Base-by-base conservation (phyloP, 2,113 vertebrate genomes). In the Dicaeum eximium region DNA sequence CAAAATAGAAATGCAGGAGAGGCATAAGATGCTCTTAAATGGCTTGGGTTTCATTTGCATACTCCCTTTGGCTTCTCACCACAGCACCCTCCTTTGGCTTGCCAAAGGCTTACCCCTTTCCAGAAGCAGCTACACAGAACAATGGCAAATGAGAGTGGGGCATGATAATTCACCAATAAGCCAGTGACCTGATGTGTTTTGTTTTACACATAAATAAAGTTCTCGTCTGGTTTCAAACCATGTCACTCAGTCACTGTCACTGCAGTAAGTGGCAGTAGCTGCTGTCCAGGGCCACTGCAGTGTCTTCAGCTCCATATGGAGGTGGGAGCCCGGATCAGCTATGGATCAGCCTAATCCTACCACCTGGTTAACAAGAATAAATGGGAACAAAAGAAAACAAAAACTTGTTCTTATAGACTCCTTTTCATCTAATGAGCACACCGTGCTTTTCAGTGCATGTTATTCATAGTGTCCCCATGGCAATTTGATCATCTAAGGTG, bases 151-250 rank as follows among this genome's bases (percentile, higher is more conserved):
- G 42, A 51, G 22, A 75, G 19, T 3, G 10, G 22, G 11, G 10
- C 8, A 45, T 72, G 37, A 37, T 22, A 69, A 47, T 64, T 92
- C 69, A 60, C 30, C 21, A 54, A 27, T n/a, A 50, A 81, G 45
- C 15, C 18, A 25, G 30, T 22, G 54, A 71, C 14, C 35, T 33
- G 4, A 48, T 0, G 0, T 53, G 13, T 54, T 72, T 5, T 3
- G 9, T 56, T 94, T 88, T 77, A 21, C 31, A 53, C 0, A 0
- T 11, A 91, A 44, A 47, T 19, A 11, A 38, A 40, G 35, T 37
- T 10, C 19, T 87, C 54, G 12, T 70, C 42, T 1, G 0, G 15
- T 75, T 86, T 94, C 82, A 93, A 64, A 47, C 27, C 57, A 9
- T 27, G 50, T 40, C 17, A 0, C 13, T 51, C 30, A 11, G 60